Evolutionary conservation across 2,888 invertebrate species (phyloP).

Genomic region (Protula sp.): DNA sequence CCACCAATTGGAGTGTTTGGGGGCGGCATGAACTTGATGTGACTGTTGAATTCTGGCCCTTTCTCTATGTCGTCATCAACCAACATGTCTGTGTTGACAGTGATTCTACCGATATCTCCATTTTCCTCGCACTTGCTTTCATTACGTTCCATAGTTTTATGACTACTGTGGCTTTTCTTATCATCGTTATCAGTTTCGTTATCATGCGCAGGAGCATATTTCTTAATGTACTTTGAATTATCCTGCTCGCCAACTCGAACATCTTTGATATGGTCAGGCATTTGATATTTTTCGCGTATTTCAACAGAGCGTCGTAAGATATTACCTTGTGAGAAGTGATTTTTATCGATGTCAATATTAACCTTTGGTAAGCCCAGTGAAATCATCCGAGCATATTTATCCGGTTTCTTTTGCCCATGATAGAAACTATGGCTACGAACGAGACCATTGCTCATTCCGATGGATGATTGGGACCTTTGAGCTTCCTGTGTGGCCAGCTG

Average conservation of each 20-base stretch:
- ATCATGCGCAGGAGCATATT: no score
- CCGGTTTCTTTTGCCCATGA: no score
- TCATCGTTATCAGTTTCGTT: not conserved
- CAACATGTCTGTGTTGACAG: no score
- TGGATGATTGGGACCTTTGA: not conserved
- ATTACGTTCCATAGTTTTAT: not conserved
- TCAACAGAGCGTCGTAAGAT: not conserved
- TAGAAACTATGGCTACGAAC: no score
- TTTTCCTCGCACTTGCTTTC: no score
- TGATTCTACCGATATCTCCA: no score
- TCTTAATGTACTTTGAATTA: no score
- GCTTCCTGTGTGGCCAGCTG: not conserved
- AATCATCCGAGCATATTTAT: not conserved
- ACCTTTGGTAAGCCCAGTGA: slow-evolving; percentile 5
- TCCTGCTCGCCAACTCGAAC: not conserved
- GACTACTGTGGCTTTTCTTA: no score
- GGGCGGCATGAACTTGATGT: no score
- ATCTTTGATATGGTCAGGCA: not conserved
- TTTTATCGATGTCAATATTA: slow-evolving; percentile 2
- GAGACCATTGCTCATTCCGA: not conserved
- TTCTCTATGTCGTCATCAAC: no score
- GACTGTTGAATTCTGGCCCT: no score
- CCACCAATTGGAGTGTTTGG: no score
- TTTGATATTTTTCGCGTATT: not conserved
- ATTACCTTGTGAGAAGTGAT: not conserved